Conservation (phyloP, 2,113 vertebrate species). For the Bungarus multicinctus region DNA sequence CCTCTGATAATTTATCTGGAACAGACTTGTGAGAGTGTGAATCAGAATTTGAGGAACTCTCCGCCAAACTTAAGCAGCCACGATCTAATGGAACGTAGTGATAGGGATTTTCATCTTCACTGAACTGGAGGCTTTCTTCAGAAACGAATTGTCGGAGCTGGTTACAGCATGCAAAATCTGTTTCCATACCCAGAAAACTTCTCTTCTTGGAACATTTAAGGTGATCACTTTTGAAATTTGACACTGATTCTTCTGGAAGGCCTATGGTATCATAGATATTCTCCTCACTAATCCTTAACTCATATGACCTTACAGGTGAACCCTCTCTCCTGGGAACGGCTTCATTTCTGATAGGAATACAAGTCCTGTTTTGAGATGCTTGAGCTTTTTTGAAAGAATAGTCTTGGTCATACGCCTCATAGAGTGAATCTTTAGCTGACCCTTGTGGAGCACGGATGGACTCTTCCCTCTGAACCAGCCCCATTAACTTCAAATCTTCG, state of each 20-base stretch:
- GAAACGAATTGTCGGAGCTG: slow-evolving; percentile 75
- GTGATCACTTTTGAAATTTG: slow-evolving; percentile 45
- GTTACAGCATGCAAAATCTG: slow-evolving; percentile 72
- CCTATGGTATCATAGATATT: slow-evolving; percentile 90
- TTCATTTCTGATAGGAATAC: slow-evolving; percentile 43
- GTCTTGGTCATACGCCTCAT: slow-evolving; percentile 62
- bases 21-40: slow-evolving; percentile 69
- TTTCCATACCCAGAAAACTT: slow-evolving; percentile 72
- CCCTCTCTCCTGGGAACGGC: slow-evolving; percentile 8
- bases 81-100: slow-evolving; percentile 64
- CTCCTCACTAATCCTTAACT: slow-evolving; percentile 84
- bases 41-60: slow-evolving; percentile 75
- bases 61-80: slow-evolving; percentile 70
- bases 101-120: slow-evolving; percentile 73
- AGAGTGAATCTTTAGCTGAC: slow-evolving; percentile 60
- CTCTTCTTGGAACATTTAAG: slow-evolving; percentile 62
- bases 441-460: slow-evolving; percentile 48
- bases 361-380: slow-evolving; percentile 30
- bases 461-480: slow-evolving; percentile 79
- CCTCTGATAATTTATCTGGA: slow-evolving; percentile 85
- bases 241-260: slow-evolving; percentile 71
- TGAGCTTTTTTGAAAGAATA: slow-evolving; percentile 56
- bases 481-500: slow-evolving; percentile 93
- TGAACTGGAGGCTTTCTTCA: slow-evolving; percentile 84
- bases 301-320: slow-evolving; percentile 62